A percentile compares a stretch with the other conserved stretches of the same genome.
phyloP scores from a whole-genome alignment of 2,797 vertebrate species.

The Dicrostonyx torquatus region DNA sequence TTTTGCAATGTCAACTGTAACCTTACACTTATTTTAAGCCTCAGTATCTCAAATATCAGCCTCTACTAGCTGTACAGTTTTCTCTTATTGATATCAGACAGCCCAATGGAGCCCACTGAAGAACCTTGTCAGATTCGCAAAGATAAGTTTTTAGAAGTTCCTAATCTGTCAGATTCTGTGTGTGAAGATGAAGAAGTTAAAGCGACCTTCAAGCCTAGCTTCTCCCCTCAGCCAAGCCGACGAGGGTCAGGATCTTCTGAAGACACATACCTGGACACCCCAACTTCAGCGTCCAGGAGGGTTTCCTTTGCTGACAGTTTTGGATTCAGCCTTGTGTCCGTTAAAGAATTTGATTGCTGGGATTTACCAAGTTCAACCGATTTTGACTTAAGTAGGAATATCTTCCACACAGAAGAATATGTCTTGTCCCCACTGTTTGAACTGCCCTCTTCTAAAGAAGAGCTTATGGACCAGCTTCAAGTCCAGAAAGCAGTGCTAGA shows the following conservation, averaged over 20 bases:
- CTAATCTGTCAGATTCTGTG: constrained; percentile 82
- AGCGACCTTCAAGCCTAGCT: constrained; percentile 88
- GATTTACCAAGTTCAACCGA: constrained; percentile 83
- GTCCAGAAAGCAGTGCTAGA: constrained; percentile 92
- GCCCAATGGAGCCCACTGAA: constrained; percentile 93
- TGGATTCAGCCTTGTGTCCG: constrained; percentile 95
- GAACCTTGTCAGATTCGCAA: constrained; percentile 83
- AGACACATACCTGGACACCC: constrained; percentile 88
- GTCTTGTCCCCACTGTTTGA: constrained; percentile 91
- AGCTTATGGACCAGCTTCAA: constrained; percentile 89
- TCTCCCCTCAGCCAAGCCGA: constrained; percentile 89
- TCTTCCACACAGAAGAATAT: constrained; percentile 87
- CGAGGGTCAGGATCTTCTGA: constrained; percentile 90
- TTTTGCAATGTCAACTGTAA: constrained; percentile 95
- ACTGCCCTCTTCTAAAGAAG: constrained; percentile 89
- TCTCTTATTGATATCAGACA: constrained; percentile 87
- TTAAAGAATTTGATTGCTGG: constrained; percentile 94
- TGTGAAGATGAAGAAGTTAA: constrained; percentile 86
- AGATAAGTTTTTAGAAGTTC: constrained; percentile 88
- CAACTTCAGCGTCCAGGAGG: constrained; percentile 88
- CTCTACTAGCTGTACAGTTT: constrained; percentile 86
- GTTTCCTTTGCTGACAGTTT: constrained; percentile 98
- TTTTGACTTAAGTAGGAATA: constrained; percentile 79
- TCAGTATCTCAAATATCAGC: constrained; percentile 92
- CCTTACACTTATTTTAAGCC: constrained; percentile 92